phyloP scores from a whole-genome alignment of 2,797 vertebrate species.

The Lerista edwardsae region DNA sequence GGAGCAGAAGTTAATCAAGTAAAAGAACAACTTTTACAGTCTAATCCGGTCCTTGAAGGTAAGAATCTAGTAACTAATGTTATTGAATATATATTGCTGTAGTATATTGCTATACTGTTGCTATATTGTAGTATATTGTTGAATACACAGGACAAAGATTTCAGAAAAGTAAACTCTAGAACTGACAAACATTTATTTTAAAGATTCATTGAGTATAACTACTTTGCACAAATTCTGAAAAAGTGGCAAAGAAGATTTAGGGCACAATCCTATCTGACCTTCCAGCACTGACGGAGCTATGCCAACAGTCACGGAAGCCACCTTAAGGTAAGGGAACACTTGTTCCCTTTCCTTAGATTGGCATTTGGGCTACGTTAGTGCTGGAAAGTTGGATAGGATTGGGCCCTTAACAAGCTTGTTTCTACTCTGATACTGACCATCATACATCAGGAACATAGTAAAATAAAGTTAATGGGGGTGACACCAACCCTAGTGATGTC shows the following conservation, averaged over 20 bases:
- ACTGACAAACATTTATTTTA: background rate
- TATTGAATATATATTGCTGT: background rate
- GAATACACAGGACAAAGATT: background rate
- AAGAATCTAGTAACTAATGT: constrained; percentile 59
- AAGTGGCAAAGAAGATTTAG: background rate
- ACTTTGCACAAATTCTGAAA: background rate
- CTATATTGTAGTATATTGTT: background rate
- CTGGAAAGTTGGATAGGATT: too few relatives aligned
- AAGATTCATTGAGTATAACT: background rate
- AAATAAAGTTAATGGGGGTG: too few relatives aligned
- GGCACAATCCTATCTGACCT: too few relatives aligned
- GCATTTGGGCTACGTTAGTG: too few relatives aligned
- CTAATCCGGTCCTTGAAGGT: constrained; percentile 98
- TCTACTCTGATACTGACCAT: background rate
- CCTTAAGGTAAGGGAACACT: too few relatives aligned
- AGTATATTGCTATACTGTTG: too few relatives aligned
- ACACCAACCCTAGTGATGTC: too few relatives aligned
- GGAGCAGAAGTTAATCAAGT: constrained; percentile 99
- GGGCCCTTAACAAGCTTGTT: background rate
- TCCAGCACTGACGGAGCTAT: too few relatives aligned
- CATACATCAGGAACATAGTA: too few relatives aligned
- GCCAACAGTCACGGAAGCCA: too few relatives aligned
- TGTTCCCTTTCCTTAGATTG: too few relatives aligned
- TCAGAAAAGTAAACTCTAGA: background rate
- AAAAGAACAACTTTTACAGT: constrained; percentile 98